Conservation (phyloP, 2,797 vertebrate species). For the Toxotes lorentzi region DNA sequence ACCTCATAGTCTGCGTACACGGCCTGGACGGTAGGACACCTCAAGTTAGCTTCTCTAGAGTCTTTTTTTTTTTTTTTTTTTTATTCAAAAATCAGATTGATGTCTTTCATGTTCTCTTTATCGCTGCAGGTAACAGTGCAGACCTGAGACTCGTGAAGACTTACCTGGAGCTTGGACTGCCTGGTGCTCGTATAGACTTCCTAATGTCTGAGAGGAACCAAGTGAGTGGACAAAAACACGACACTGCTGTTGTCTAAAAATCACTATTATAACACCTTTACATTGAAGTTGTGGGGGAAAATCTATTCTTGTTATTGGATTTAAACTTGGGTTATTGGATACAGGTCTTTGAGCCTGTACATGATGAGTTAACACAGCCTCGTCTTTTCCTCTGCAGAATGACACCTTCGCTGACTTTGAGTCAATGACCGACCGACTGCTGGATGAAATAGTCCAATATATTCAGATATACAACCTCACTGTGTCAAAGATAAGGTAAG, state of each 20-base stretch:
- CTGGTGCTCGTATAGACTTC: conserved; percentile 96
- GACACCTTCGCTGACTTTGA: conserved; percentile 99
- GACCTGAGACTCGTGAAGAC: conserved; percentile 98
- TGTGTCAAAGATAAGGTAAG: conserved; percentile 98
- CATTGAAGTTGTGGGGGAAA: not conserved
- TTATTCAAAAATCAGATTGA: not conserved
- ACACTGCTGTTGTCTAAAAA: not conserved
- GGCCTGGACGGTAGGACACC: conserved; percentile 92
- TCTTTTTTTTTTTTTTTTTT: conserved; percentile 2
- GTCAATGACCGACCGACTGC: conserved; percentile 97
- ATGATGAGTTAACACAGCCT: not conserved
- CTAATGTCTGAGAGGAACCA: conserved; percentile 99
- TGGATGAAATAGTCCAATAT: conserved; percentile 99
- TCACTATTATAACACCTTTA: not conserved
- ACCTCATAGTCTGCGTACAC: conserved; percentile 97
- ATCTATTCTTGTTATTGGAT: not conserved
- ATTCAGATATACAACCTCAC: conserved; percentile 98
- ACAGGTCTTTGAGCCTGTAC: not conserved
- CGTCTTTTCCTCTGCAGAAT: conserved; percentile 87
- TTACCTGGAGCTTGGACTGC: conserved; percentile 96
- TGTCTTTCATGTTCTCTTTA: not conserved
- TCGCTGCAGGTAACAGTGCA: conserved; percentile 93
- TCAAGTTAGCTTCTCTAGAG: not conserved
- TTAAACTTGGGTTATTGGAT: not conserved
- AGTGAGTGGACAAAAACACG: conserved; percentile 74